Base-by-base conservation (phyloP, 2,797 vertebrate species). In the Dipus sagitta region DNA sequence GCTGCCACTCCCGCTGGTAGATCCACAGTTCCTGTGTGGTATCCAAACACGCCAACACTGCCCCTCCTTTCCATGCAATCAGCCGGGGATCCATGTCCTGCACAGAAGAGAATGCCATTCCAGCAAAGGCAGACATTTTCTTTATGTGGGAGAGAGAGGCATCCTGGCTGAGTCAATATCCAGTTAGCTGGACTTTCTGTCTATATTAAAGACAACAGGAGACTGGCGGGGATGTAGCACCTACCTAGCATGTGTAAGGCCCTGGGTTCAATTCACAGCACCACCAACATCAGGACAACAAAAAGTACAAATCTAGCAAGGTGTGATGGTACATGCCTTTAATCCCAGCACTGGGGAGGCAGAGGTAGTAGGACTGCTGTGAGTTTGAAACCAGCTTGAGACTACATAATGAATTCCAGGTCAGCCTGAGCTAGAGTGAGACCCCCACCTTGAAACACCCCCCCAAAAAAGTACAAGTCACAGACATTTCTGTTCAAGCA, bases 21-120 rank as follows among this genome's bases (percentile, higher is more conserved):
- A 99, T 99, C 99, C 99, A 99, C 79, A 99, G 98, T 95, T 99
- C 99, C 97, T 99, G 99, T 0, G 99, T 99, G 12, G 99, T 99
- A 96, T 99, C 99, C 76, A 99, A 97, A 96, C 99, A 99, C 0
- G 99, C 99, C 95, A 99, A 94, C 94, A 99, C 99, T 0, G 99
- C 99, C 1, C 99, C 99, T 3, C 99, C 99, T 95, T 99, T 99
- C 99, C 99, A 99, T 0, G 99, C 99, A 54, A 99, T 99, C 88
- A 99, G 97, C 71, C 98, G 98, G 4, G 99, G 99, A 95, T 99
- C 99, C 99, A 99, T 99, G 96, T 99, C 99, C 99, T 99, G 87
- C 11, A 26, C 68, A 34, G 34, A 75, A 6, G 52, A 80, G 1
- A 54, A 23, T 67, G n/a, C 2, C 6, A 65, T 23, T 77, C 75